Evolutionary conservation across 2,113 vertebrate species (phyloP), one percentile per base, ranked within the genome.

Genomic region (Cyphomyrus discorhynchus): DNA sequence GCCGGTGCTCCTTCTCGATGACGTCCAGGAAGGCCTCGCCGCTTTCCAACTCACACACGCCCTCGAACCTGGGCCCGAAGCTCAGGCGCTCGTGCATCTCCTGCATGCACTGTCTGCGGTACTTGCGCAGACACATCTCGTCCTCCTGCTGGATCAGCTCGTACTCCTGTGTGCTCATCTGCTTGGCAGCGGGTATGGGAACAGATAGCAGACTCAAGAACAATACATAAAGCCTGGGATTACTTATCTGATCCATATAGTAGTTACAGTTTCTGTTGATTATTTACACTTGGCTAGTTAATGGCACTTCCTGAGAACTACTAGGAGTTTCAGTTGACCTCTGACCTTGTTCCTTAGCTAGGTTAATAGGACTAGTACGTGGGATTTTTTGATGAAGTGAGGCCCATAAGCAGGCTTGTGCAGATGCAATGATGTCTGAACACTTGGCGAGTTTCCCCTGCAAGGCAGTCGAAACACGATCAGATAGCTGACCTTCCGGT

Each of bases 101-200:
- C 94, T 97, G 96, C 98, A 99, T 99, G 91, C 98, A 98, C 31
- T 95, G 96, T 84, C 96, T 96, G 47, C 98, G 97, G 92, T 99
- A 99, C 90, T 96, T 96, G 86, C 96, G 97, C n/a, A 99, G 94
- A 92, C 97, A 98, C 0, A 94, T 95, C 89, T 99, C 98, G 21
- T 99, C 98, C 90, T 99, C 98, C 11, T 96, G 96, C 0, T 98
- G 96, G 0, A 98, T 96, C 85, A 99, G 42, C 83, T 98, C 97
- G 0, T 99, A 99, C 92, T 99, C 98, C 93, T 99, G 98, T 88
- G 97, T 94, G 84, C 97, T 99, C 97, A 99, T 98, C 98, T 99
- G 93, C 3, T 83, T 91, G 70, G 0, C 58, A 52, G 15, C 0
- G 1, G 74, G 35, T 80, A 80, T 80, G 35, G 62, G 62, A 70